Evolutionary conservation across 2,113 vertebrate species (phyloP).

Genomic region (Marmota monax): DNA sequence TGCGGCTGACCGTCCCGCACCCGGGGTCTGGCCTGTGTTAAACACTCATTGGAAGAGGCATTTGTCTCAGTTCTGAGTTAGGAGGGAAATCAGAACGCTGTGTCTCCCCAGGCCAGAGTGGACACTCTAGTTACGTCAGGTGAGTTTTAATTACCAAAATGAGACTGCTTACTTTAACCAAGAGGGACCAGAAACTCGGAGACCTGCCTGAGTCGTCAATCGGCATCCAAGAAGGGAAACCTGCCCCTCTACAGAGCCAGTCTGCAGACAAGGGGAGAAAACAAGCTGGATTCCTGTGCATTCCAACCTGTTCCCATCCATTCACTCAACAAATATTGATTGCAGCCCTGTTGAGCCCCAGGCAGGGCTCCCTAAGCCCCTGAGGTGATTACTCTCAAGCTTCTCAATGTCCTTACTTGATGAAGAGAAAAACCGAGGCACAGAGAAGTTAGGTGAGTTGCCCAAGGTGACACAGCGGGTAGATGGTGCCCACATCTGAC

Average conservation of each 20-base stretch:
- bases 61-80: neutral
- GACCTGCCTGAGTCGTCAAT: neutral
- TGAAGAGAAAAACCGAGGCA: neutral
- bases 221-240: neutral
- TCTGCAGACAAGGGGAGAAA: neutral
- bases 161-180: neutral
- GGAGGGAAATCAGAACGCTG: neutral
- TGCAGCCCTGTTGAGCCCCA: neutral
- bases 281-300: neutral
- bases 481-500: neutral
- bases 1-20: neutral
- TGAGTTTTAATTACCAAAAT: conserved; percentile 8
- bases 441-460: neutral
- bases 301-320: neutral
- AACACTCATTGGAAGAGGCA: neutral
- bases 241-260: neutral
- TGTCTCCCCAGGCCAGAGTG: neutral
- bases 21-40: neutral
- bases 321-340: neutral
- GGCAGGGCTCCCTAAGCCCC: neutral
- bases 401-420: neutral
- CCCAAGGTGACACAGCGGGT: neutral
- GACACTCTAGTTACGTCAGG: neutral
- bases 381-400: neutral
- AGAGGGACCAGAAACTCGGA: conserved; percentile 21